phyloP scores from a whole-genome alignment of 2,113 vertebrate species.

The Chaetodon trifascialis region DNA sequence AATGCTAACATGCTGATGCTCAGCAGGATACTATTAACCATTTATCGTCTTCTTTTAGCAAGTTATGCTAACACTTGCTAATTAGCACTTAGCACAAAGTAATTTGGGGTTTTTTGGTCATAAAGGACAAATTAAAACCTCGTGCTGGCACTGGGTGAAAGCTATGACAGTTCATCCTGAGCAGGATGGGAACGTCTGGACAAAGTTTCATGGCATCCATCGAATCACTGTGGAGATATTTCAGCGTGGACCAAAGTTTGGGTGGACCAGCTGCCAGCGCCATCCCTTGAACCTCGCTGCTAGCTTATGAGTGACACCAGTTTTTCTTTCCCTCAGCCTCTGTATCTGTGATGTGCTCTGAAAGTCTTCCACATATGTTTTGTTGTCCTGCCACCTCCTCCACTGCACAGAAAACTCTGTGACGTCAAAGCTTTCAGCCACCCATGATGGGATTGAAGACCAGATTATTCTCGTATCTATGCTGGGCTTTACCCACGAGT shows the following conservation, averaged over 20 bases:
- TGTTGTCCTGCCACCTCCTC: constrained; percentile 10
- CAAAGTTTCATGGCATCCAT: background rate
- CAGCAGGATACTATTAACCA: no score
- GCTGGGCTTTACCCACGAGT: constrained; percentile 41
- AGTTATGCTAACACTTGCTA: no score
- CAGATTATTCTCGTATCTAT: constrained; percentile 49
- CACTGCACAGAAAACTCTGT: background rate
- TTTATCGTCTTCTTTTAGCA: no score
- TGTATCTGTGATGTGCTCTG: background rate
- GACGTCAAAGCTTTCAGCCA: constrained; percentile 38
- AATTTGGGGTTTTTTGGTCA: no score
- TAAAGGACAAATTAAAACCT: no score
- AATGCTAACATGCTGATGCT: background rate
- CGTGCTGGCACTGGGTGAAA: no score
- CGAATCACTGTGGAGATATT: background rate
- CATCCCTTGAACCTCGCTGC: background rate
- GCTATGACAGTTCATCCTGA: no score
- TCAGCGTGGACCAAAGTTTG: background rate
- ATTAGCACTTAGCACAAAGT: no score
- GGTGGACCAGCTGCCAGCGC: background rate
- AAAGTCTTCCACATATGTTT: background rate
- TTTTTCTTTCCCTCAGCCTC: background rate
- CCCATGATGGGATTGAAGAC: constrained; percentile 31
- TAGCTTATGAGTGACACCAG: background rate
- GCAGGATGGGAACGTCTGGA: background rate